phyloP scores from a whole-genome alignment of 2,113 vertebrate genomes.

The Elachura formosa region DNA sequence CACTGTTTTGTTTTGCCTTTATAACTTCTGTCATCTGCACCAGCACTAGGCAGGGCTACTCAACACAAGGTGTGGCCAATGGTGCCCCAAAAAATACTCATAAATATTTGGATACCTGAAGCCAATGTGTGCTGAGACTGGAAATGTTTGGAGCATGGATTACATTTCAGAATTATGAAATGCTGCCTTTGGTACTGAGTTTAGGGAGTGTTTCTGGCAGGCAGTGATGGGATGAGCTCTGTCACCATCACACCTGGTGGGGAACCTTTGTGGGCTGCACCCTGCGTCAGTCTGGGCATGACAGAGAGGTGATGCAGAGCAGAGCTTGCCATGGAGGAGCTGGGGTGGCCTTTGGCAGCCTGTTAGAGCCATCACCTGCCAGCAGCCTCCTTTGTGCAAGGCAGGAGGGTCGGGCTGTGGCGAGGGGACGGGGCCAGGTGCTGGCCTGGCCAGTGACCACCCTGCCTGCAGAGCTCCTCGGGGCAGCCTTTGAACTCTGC shows the following conservation, averaged over 20 bases:
- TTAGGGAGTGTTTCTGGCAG: not conserved
- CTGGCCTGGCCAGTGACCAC: not conserved
- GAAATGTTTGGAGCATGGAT: not conserved
- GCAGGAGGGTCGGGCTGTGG: accelerated
- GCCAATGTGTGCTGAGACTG: not conserved
- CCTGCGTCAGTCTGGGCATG: accelerated
- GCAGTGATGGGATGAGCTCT: not conserved
- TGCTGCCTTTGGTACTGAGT: not conserved
- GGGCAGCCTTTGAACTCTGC: conserved; percentile 32
- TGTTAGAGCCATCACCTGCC: not conserved
- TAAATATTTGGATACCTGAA: not conserved
- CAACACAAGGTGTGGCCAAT: not conserved
- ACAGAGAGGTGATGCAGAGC: not conserved
- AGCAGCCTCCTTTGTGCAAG: not conserved
- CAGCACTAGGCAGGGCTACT: not conserved
- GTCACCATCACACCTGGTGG: not conserved
- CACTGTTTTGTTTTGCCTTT: not conserved
- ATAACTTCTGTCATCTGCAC: not conserved
- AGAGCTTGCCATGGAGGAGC: not conserved
- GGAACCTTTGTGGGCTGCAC: not conserved
- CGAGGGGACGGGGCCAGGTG: not conserved
- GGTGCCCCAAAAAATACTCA: not conserved
- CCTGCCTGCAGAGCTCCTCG: accelerated
- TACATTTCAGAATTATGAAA: not conserved
- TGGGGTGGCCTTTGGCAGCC: not conserved